Base-by-base conservation (phyloP, 2,888 invertebrate genomes). In the Ichneumoninae sp. region DNA sequence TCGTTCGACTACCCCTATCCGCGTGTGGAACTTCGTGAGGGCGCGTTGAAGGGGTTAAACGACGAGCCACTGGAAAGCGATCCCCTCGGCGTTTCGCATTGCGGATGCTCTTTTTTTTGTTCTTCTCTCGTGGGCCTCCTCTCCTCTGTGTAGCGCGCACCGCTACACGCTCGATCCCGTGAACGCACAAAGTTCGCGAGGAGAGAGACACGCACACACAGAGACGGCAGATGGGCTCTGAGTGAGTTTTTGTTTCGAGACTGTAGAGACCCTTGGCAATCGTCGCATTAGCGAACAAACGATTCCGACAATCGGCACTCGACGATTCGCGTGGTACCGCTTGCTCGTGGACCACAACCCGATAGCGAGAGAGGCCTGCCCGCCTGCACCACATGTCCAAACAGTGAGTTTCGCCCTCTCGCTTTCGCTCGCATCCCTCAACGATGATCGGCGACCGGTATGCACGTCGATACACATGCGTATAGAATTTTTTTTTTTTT, bases 261-360 rank as follows among this genome's bases (percentile, higher is more conserved):
- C 90, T 89, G 86, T 89, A 88, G 89, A 89, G 89, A 89, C 76
- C 89, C 89, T 82, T 91, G 91, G 62, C 93, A 93, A 93, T 93
- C 92, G 93, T 90, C 91, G 92, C 92, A 93, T 93, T 93, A 93
- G 86, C 90, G 90, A 91, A 93, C 92, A 93, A 93, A 92, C 91
- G 91, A 90, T 88, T 91, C 54, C 91, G 90, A 91, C 91, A 91
- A 92, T 91, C 90, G 89, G 84, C 88, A 86, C 90, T 89, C 89
- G 87, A 87, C 80, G 85, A 86, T 86, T 66, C 86, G 83, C 84
- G 36, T 36, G 44, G 57, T 69, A 57, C 57, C 57, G 57, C 47
- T 69, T 60, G 57, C 52, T 71, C 65, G 26, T 75, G 44, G 47
- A 71, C 33, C 76, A 54, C 71, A 70, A 50, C 57, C 80, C 47